Conservation (phyloP, 1,140 invertebrate genomes). For the Apis florea region DNA sequence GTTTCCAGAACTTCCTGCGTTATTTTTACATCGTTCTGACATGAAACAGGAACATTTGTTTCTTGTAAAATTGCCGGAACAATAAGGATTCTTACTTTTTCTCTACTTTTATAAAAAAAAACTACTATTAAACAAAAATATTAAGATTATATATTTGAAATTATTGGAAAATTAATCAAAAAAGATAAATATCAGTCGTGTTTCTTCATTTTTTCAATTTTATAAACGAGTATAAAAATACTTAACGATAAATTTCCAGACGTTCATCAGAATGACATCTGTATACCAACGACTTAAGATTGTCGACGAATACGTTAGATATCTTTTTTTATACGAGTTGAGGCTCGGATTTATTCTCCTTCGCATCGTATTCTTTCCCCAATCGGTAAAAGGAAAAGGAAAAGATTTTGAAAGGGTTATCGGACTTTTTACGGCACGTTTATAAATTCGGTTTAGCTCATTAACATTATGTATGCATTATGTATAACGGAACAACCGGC, state of each 20-base stretch:
- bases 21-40: slow-evolving; percentile 9
- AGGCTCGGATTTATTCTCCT: neutral
- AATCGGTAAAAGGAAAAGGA: slow-evolving; percentile 5
- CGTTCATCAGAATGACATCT: neutral
- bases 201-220: neutral
- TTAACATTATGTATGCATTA: slow-evolving; percentile 47
- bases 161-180: neutral
- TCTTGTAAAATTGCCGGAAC: neutral
- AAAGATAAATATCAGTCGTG: neutral
- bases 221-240: neutral
- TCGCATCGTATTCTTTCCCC: neutral
- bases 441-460: slow-evolving; percentile 53
- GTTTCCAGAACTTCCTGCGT: slow-evolving; percentile 3
- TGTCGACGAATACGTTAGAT: neutral
- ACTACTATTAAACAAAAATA: neutral
- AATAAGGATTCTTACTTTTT: neutral
- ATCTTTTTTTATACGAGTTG: neutral
- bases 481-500: slow-evolving; percentile 52
- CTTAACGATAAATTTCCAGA: slow-evolving; percentile 1
- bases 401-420: slow-evolving; percentile 38
- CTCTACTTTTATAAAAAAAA: neutral
- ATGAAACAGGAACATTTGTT: slow-evolving; percentile 1
- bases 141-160: too few species aligned
- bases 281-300: neutral
- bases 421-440: slow-evolving; percentile 44